Percentiles rank a stretch among this genome's conserved stretches.
These are phyloP conservation scores for Antidorcas marsupialis DNA, from an alignment of 2,113 vertebrate species.

Conservation along the genomic window DNA sequence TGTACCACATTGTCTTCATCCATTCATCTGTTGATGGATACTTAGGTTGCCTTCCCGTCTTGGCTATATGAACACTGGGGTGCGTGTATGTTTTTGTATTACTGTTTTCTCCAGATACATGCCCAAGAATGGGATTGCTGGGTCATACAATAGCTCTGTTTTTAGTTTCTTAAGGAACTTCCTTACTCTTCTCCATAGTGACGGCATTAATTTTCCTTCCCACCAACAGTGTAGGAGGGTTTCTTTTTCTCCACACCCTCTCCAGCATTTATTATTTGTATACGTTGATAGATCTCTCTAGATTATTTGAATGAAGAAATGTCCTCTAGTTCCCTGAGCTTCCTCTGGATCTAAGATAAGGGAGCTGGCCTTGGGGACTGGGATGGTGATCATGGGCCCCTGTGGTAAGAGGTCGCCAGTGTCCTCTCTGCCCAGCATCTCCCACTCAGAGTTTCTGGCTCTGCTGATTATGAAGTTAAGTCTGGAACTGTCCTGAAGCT, in stretches of 20 bases:
- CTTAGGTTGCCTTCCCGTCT: neutral
- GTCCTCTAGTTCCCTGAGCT: neutral
- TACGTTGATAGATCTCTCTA: neutral
- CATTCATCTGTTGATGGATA: neutral
- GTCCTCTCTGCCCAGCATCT: fast-evolving
- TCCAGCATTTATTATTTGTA: neutral
- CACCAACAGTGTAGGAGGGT: neutral
- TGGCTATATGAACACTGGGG: neutral
- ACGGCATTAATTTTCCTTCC: neutral
- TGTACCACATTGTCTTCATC: no score
- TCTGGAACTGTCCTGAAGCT: neutral
- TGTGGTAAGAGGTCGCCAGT: neutral
- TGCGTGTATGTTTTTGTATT: neutral
- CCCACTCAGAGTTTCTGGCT: neutral
- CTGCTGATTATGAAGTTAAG: neutral
- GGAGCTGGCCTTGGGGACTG: neutral
- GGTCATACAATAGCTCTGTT: neutral
- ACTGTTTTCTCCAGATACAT: neutral
- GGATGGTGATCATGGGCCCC: neutral
- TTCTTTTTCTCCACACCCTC: neutral
- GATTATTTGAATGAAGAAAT: neutral
- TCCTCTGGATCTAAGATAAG: neutral
- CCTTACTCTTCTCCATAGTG: neutral
- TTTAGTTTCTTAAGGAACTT: neutral
- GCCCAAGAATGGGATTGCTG: neutral